Conservation (phyloP, 2,797 vertebrate genomes). For the Sarcoramphus papa region DNA sequence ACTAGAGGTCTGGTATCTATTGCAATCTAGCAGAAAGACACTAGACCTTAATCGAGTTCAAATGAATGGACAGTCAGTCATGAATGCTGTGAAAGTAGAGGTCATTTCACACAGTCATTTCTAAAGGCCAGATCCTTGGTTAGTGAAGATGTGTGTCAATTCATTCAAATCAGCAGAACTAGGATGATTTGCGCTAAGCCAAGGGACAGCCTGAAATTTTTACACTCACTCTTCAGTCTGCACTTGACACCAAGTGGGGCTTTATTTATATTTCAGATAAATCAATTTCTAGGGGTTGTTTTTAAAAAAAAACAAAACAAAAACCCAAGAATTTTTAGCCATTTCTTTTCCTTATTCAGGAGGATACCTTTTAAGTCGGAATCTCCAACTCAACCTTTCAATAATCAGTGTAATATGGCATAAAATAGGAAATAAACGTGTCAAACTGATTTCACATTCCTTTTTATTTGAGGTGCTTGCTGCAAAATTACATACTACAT, state of each 20-base stretch:
- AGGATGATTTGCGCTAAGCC: not conserved
- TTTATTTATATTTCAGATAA: not conserved
- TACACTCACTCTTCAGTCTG: not conserved
- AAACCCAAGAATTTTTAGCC: not conserved
- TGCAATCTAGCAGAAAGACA: not conserved
- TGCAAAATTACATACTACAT: not conserved
- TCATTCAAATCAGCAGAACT: not conserved
- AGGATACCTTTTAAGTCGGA: not conserved
- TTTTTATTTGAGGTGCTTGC: not conserved
- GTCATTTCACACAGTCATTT: not conserved
- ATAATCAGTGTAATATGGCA: not conserved
- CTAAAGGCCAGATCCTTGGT: not conserved
- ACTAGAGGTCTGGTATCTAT: not conserved
- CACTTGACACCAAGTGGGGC: not conserved
- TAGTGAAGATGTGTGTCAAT: not conserved
- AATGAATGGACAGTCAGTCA: not conserved
- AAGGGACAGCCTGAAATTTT: not conserved
- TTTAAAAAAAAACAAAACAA: not conserved
- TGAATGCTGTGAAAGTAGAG: not conserved
- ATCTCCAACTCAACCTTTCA: not conserved
- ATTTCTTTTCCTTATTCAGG: not conserved
- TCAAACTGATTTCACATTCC: not conserved
- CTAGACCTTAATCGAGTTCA: not conserved
- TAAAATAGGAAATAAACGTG: not conserved
- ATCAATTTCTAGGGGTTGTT: not conserved